Percentiles rank a stretch among this genome's conserved stretches.
Evolutionary conservation across 2,797 vertebrate species (phyloP).

Genomic region (Halcyon leucocephala): DNA sequence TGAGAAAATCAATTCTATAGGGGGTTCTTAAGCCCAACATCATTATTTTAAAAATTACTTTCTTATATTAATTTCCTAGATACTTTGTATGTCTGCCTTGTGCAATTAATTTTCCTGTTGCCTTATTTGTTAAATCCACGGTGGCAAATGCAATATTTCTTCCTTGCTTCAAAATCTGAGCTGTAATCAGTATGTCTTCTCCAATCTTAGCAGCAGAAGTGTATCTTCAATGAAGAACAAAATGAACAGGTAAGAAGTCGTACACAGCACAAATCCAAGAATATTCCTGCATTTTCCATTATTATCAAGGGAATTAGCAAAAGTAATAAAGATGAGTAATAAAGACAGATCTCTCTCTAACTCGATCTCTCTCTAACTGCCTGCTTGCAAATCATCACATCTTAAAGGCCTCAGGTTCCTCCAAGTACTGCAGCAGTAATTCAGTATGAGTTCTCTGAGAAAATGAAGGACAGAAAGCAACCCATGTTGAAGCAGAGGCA

Average conservation of each 20-base stretch:
- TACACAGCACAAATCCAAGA: not conserved
- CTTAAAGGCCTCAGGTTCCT: not conserved
- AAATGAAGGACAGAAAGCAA: not conserved
- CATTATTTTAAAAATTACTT: not conserved
- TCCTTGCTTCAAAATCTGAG: conserved; percentile 93
- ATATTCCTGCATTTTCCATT: not conserved
- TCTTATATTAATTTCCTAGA: conserved; percentile 78
- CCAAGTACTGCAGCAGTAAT: not conserved
- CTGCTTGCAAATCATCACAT: not conserved
- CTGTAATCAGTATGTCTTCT: conserved; percentile 93
- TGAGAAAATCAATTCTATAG: not conserved
- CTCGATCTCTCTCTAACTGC: too few species aligned
- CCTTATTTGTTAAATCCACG: conserved; percentile 92
- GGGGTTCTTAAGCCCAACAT: not conserved
- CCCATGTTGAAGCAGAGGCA: not conserved
- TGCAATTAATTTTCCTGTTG: conserved; percentile 90
- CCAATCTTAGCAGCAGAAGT: conserved; percentile 93
- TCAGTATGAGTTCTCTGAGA: not conserved
- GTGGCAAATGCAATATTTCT: conserved; percentile 89
- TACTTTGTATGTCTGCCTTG: conserved; percentile 96
- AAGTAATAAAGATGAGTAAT: not conserved
- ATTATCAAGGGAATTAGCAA: not conserved
- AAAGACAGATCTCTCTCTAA: not conserved
- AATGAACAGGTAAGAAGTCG: conserved; percentile 17
- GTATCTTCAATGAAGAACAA: conserved; percentile 84